Base-by-base conservation (phyloP, 2,113 vertebrate genomes). In the Macheiramphus alcinus region DNA sequence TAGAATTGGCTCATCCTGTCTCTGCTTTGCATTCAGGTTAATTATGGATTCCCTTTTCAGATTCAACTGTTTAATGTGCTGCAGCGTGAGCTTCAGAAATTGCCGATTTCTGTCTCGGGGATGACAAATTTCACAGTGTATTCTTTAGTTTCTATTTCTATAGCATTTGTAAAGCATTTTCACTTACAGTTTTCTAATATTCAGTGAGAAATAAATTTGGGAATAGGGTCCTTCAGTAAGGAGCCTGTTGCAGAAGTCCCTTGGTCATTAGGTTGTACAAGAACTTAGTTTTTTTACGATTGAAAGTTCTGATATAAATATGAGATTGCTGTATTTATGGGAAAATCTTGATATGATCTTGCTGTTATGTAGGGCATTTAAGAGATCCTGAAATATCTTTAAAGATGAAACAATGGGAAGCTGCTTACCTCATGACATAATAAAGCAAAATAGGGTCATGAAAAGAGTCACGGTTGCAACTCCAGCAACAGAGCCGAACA, bases 391-490 rank as follows among this genome's bases (percentile, higher is more conserved):
- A 93, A 90, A 53, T 73, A 80, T 23, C 71, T 94, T 86, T 67
- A 80, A 72, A 85, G 34, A 62, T 82, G 36, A 94, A 94, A 79
- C 81, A 94, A 56, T 84, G 68, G 52, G 78, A 91, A 94, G 43
- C 93, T 93, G 36, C 68, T 88, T 91, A 88, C 82, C 75, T 95
- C 71, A 47, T 91, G 72, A 72, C 52, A 40, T 90, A 81, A 94
- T 70, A 92, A 78, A 68, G 80, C 70, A 79, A 94, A 89, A 89
- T 86, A 88, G 90, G 87, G 79, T 94, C 58, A 93, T 27, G 6
- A 67, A 82, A 95, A 88, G 94, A 62, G 67, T 79, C 4, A 4
- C 32, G n/a, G 50, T 62, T 88, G 61, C 72, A 67, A 74, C 71
- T 86, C 47, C 67, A 94, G 73, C 56, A 94, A 42, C 52, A 75